A percentile compares a stretch with the other conserved stretches of the same genome.
Conservation (phyloP, 2,113 vertebrate species). For the Sardina pilchardus region DNA sequence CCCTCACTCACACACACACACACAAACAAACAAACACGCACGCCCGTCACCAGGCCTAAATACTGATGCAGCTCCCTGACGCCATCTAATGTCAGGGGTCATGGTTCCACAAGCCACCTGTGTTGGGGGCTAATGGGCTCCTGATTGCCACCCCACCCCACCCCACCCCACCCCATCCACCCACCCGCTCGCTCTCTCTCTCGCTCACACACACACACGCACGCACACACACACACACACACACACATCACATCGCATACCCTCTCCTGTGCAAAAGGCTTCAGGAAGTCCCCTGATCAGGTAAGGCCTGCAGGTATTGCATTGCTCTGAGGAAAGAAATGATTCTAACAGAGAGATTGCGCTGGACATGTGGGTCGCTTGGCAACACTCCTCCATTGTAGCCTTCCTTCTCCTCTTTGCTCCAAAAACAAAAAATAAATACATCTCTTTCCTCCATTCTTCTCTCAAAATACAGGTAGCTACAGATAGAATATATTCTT, state of each 20-base stretch:
- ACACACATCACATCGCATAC: background rate
- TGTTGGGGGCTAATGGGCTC: background rate
- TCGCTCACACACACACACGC: conserved; percentile 35
- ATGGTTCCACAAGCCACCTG: background rate
- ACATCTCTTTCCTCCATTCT: conserved; percentile 61
- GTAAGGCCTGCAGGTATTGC: conserved; percentile 77
- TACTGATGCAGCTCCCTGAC: conserved; percentile 4
- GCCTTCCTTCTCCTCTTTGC: conserved; percentile 54
- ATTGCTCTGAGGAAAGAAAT: conserved; percentile 76
- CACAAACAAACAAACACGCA: background rate
- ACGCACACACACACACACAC: conserved; percentile 43
- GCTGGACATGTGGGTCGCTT: background rate
- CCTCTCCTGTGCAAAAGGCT: conserved; percentile 73
- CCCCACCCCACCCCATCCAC: background rate
- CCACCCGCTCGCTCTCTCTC: conserved; percentile 33
- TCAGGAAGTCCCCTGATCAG: conserved; percentile 67
- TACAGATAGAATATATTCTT: conserved; percentile 65
- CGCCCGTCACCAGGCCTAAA: conserved; percentile 40
- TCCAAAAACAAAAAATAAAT: conserved; percentile 68
- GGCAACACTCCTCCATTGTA: conserved; percentile 54
- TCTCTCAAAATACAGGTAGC: conserved; percentile 68
- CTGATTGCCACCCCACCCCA: background rate
- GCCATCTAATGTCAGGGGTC: background rate
- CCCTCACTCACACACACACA: background rate
- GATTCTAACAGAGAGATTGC: conserved; percentile 59